phyloP scores from a whole-genome alignment of 2,888 invertebrate species.

The Heteromurus nitidus region DNA sequence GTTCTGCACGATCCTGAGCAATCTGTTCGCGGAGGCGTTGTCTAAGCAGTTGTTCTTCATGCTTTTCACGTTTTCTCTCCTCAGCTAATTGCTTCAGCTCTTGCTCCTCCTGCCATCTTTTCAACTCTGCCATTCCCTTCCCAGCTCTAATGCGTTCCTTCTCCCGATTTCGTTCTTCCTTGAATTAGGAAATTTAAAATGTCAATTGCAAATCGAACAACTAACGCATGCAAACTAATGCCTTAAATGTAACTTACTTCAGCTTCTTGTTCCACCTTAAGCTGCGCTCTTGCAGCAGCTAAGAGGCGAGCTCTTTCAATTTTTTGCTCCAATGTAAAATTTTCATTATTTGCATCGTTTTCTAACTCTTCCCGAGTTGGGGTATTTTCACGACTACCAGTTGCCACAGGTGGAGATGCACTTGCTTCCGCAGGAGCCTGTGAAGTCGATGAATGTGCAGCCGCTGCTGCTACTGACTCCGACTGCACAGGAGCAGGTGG shows the following conservation, averaged over 20 bases:
- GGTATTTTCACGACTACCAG: conserved; percentile 17
- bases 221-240: not conserved
- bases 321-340: conserved; percentile 77
- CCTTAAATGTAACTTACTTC: conserved; percentile 76
- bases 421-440: not conserved
- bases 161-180: conserved; percentile 79
- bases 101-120: conserved; percentile 85
- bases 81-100: conserved; percentile 84
- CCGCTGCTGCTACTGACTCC: not conserved
- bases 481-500: not conserved
- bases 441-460: not conserved
- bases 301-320: conserved; percentile 82
- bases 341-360: conserved; percentile 21
- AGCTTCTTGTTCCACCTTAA: conserved; percentile 82
- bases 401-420: not conserved
- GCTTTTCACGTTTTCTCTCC: conserved; percentile 85
- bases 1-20: conserved; percentile 87
- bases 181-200: conserved; percentile 39
- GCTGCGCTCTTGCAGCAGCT: conserved; percentile 81
- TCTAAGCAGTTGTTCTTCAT: conserved; percentile 84
- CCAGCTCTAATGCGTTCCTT: conserved; percentile 84
- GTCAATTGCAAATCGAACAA: not conserved
- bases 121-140: conserved; percentile 83
- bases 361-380: conserved; percentile 29
- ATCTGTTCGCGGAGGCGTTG: conserved; percentile 89